Base-by-base conservation (phyloP, 2,113 vertebrate species). In the Gulo gulo region DNA sequence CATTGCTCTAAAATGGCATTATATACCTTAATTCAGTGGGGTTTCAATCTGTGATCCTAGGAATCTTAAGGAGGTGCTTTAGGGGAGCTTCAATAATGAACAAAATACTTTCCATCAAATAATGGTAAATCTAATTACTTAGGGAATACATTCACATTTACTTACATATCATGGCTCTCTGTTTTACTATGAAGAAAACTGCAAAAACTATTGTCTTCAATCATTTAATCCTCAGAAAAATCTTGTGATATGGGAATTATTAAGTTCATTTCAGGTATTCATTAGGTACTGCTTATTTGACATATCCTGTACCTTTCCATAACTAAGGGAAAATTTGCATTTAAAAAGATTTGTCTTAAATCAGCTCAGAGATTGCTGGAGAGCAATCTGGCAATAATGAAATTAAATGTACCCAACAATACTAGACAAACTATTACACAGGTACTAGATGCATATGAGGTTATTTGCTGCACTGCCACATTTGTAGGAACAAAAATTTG, bases 141-240 rank as follows among this genome's bases (percentile, higher is more conserved):
- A 74, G 79, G 45, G 21, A 92, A 42, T 45, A 92, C 15, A 69
- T 15, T 95, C 15, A 78, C 6, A 55, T n/a, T 80, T 93, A 52
- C 91, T 96, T 94, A 82, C 31, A 80, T 90, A 90, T 71, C 61
- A 13, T 92, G 71, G 84, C 11, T 97, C 11, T 97, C 24, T 95
- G 13, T 88, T 95, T 97, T 81, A 65, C 14, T 69, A 11, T 65
- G 63, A 36, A 78, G 80, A 84, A 78, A 71, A 73, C 24, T 20
- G 7, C n/a, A 78, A 94, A 90, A 83, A 88, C 42, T 67, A 78
- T 7, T 79, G 24, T 90, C 39, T 94, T 97, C 74, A 86, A 42
- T 69, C 31, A 88, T 93, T 95, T 96, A 97, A 88, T 84, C 57
- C 42, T 88, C 34, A 76, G 82, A 95, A 82, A 55, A 88, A 86